Evolutionary conservation across 2,797 vertebrate genomes (phyloP).

Genomic region (Myiotriccus ornatus): DNA sequence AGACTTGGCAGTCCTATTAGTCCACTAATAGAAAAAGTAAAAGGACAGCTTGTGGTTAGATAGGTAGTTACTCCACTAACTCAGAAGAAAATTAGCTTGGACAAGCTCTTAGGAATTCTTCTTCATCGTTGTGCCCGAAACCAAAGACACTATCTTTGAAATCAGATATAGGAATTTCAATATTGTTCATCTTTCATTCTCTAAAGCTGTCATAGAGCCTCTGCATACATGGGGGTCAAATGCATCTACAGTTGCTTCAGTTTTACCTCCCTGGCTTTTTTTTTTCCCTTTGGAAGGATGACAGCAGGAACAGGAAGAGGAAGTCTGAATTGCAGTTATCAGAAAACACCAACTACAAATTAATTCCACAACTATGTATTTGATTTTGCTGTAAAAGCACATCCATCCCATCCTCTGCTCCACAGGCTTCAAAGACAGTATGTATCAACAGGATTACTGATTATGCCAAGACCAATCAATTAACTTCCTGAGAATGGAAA

Average conservation of each 20-base stretch:
- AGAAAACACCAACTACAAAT: background rate
- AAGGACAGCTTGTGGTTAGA: background rate
- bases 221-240: background rate
- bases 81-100: background rate
- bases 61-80: background rate
- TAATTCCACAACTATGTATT: background rate
- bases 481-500: background rate
- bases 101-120: background rate
- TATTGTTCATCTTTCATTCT: background rate
- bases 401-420: background rate
- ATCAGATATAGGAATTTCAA: background rate
- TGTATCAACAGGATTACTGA: background rate
- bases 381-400: background rate
- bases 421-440: background rate
- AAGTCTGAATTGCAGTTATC: background rate
- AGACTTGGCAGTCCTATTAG: conserved; percentile 25
- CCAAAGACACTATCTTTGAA: background rate
- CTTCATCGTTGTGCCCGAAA: background rate
- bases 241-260: background rate
- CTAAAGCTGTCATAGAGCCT: background rate
- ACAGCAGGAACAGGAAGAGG: background rate
- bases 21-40: background rate
- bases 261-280: background rate
- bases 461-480: background rate
- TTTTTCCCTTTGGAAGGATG: background rate